A percentile compares a stretch with the other conserved stretches of the same genome.
phyloP scores from a whole-genome alignment of 2,113 vertebrate species.

The Ptilonorhynchus violaceus region DNA sequence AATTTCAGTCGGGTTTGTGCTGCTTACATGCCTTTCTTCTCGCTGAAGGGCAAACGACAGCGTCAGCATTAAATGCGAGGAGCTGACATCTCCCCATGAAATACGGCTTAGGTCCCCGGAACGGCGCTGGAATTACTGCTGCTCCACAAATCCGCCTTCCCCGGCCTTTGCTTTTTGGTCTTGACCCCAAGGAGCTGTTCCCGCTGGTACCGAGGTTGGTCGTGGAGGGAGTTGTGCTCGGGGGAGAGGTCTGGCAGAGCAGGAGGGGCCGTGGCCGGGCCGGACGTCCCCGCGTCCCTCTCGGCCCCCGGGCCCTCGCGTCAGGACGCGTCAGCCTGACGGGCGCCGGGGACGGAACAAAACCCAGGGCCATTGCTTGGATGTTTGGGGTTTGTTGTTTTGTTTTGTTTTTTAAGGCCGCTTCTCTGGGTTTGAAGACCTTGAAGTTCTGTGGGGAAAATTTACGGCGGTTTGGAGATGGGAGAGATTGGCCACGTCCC shows the following conservation, averaged over 20 bases:
- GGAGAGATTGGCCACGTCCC: background rate
- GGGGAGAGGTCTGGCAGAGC: background rate
- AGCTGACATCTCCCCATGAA: background rate
- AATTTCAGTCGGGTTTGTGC: background rate
- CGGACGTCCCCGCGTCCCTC: background rate
- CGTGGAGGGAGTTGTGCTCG: background rate
- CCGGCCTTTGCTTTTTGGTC: background rate
- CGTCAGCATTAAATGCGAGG: background rate
- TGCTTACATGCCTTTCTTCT: constrained; percentile 11
- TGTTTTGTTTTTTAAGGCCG: background rate
- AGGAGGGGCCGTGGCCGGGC: background rate
- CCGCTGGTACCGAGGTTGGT: background rate
- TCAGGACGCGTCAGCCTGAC: background rate
- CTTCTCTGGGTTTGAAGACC: background rate
- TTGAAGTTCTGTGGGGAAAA: background rate
- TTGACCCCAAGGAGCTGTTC: background rate
- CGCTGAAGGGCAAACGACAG: background rate
- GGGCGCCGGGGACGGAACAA: background rate
- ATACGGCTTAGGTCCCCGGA: background rate
- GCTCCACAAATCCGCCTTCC: background rate
- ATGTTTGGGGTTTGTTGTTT: background rate
- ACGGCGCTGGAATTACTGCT: background rate
- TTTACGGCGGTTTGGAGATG: background rate
- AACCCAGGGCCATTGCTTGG: background rate
- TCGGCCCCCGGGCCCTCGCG: background rate